These are phyloP conservation scores for Connochaetes taurinus DNA, from an alignment of 2,113 vertebrate species.

Conservation along the genomic window DNA sequence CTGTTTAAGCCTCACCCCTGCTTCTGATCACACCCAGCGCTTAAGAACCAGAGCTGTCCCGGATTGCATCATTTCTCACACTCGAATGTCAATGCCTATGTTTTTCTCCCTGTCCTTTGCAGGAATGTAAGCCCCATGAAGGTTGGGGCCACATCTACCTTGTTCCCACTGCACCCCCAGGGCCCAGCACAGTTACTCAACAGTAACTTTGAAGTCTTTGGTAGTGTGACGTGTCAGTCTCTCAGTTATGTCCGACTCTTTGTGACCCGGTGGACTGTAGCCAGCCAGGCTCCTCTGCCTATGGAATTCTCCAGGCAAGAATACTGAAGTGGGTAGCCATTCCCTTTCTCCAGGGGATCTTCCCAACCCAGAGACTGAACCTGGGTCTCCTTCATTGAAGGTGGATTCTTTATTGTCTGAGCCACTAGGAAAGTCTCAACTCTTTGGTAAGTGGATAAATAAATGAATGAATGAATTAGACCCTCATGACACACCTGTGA, in stretches of 20 bases:
- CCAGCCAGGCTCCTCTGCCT: not conserved
- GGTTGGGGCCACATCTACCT: not conserved
- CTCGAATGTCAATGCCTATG: not conserved
- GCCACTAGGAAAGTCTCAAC: not conserved
- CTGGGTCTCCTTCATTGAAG: not conserved
- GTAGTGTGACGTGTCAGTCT: not conserved
- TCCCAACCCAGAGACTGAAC: not conserved
- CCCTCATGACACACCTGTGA: not conserved
- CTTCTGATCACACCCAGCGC: not conserved
- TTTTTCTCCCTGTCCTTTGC: not conserved
- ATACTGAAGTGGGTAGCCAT: not conserved
- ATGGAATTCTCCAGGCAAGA: not conserved
- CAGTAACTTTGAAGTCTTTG: not conserved
- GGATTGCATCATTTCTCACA: not conserved
- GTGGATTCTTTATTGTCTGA: not conserved
- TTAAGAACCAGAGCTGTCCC: not conserved
- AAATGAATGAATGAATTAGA: not conserved
- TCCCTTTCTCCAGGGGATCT: not conserved
- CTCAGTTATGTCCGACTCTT: not conserved
- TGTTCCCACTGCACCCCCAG: not conserved
- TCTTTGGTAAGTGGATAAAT: not conserved
- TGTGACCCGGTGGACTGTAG: not conserved
- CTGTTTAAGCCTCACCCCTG: not conserved
- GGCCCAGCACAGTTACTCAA: not conserved
- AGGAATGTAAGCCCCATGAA: not conserved